phyloP scores from a whole-genome alignment of 2,113 vertebrate genomes.

The Loxodonta africana region DNA sequence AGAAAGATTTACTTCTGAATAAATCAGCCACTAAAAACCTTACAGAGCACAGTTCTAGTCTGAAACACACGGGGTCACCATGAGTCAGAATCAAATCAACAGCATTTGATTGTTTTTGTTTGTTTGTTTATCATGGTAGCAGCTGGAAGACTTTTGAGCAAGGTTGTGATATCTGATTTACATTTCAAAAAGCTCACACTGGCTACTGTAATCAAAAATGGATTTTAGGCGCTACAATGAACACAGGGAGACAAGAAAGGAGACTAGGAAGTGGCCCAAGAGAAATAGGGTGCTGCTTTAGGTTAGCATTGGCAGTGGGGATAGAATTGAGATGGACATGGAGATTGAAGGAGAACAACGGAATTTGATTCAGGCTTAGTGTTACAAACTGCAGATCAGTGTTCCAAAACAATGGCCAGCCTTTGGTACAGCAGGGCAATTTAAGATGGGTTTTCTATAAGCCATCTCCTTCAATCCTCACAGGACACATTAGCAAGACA shows the following conservation, averaged over 20 bases:
- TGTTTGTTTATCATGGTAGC: neutral
- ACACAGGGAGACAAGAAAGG: too few relatives aligned
- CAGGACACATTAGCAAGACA: neutral
- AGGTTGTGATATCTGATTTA: too few relatives aligned
- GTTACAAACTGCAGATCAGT: neutral
- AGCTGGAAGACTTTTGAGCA: neutral
- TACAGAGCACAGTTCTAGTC: too few relatives aligned
- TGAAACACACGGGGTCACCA: too few relatives aligned
- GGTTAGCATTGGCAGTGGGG: neutral
- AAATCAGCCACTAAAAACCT: too few relatives aligned
- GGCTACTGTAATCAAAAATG: too few relatives aligned
- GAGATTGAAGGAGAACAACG: neutral
- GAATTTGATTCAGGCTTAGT: neutral
- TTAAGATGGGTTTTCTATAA: neutral
- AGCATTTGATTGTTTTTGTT: too few relatives aligned
- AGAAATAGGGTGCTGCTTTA: neutral
- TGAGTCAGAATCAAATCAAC: too few relatives aligned
- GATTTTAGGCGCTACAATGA: too few relatives aligned
- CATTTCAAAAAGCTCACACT: too few relatives aligned
- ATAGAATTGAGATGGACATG: neutral
- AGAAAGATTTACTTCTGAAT: too few relatives aligned
- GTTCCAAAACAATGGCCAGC: neutral
- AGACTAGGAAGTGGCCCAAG: too few relatives aligned
- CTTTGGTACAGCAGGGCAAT: neutral
- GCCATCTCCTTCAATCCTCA: neutral